Conservation (phyloP, 2,113 vertebrate genomes). For the Orycteropus afer region DNA sequence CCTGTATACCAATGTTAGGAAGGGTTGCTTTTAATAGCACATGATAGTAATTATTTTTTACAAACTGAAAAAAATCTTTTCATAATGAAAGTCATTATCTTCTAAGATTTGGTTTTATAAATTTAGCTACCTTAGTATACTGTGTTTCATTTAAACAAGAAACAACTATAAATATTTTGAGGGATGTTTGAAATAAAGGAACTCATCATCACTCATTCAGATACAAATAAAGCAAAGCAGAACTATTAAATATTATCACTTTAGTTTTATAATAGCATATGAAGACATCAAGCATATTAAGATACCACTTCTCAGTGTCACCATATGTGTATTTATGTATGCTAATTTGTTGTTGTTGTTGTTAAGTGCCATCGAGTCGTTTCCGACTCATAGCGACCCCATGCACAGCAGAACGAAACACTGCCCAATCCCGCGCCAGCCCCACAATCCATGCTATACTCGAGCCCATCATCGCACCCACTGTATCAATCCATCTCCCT, state of each 20-base stretch:
- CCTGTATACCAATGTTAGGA: too few relatives aligned
- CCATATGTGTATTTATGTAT: not conserved
- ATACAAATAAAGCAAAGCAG: not conserved
- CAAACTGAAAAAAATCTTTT: not conserved
- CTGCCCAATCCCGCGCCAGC: too few relatives aligned
- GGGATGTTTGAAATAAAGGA: not conserved
- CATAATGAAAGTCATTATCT: not conserved
- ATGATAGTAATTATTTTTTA: not conserved
- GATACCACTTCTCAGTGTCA: not conserved
- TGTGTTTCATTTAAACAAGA: not conserved
- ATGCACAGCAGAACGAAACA: too few relatives aligned
- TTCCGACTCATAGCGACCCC: too few relatives aligned
- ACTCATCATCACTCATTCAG: not conserved
- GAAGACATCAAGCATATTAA: too few relatives aligned
- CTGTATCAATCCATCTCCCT: too few relatives aligned
- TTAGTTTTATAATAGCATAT: not conserved
- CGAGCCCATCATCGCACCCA: too few relatives aligned
- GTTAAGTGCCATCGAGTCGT: too few relatives aligned
- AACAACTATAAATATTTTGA: slow-evolving; percentile 9
- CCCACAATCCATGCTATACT: too few relatives aligned
- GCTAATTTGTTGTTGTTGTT: too few relatives aligned
- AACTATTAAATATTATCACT: not conserved
- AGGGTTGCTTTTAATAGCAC: not conserved
- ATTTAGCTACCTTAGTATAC: not conserved
- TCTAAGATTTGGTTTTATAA: not conserved